Evolutionary conservation across 1,140 invertebrate genomes (phyloP), one percentile per base, ranked within the genome.

Genomic region (Lethrus apterus): DNA sequence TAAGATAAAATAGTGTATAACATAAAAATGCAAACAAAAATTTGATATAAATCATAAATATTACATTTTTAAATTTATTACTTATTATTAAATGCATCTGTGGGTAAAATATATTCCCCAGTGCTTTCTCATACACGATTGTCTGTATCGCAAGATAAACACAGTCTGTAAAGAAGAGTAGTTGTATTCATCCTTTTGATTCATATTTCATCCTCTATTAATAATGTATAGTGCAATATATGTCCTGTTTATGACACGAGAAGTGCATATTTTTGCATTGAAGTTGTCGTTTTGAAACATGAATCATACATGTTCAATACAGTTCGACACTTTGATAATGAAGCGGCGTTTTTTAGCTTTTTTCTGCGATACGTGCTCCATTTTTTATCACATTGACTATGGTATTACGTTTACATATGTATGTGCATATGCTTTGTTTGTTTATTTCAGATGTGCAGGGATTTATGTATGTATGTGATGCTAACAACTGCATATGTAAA

Each of bases 251-350:
- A 64, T 63, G 59, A 64, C 56, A 57, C 52, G 56, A 48, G 54
- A 53, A 60, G 58, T 63, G 60, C 63, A 65, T 65, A 65, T 65
- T 65, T 65, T 61, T 58, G 54, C 58, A 61, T 64, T 57, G 60
- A 62, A 62, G 55, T 63, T 65, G 63, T 65, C 60, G 60, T 55
- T 53, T 57, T 49, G 44, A 44, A 50, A 58, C 56, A 58, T 58
- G 56, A 58, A 58, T 58, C 56, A 58, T 59, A 57, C 56, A 60
- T 51, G 61, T 63, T 60, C 61, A 62, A 64, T 62, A 61, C 56
- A 53, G 58, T 63, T 64, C 60, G 63, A 65, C 63, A 65, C 60
- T 58, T 58, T 60, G 56, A 62, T 65, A 65, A 65, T 65, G 63
- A 65, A 65, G 57, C 59, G 59, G 51, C 54, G 15, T 54, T 56